A percentile compares a stretch with the other conserved stretches of the same genome.
Conservation (phyloP, 1,140 invertebrate genomes). For the Oscheius sp. region DNA sequence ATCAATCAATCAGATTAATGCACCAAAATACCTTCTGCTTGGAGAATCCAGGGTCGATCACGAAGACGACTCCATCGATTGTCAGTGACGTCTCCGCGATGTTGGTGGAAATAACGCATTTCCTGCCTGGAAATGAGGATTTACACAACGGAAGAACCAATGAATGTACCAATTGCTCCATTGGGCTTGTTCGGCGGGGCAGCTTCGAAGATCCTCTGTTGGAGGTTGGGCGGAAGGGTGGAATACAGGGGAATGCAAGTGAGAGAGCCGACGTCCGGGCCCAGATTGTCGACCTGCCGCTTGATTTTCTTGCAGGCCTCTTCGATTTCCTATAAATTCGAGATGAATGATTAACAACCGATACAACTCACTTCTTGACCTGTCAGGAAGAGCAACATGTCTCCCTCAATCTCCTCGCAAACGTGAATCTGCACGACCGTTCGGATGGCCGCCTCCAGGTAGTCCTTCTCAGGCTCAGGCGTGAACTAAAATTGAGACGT, state of each 20-base stretch:
- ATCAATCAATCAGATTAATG: neutral
- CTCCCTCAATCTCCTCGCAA: constrained; percentile 90
- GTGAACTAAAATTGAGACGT: constrained; percentile 71
- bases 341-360: neutral
- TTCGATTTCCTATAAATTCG: constrained; percentile 81
- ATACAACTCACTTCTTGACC: constrained; percentile 70
- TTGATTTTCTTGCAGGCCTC: constrained; percentile 98
- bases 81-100: constrained; percentile 98
- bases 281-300: constrained; percentile 90
- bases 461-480: constrained; percentile 94
- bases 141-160: neutral
- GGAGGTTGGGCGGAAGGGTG: constrained; percentile 91
- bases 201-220: constrained; percentile 94
- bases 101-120: constrained; percentile 92
- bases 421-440: constrained; percentile 99
- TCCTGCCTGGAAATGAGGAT: constrained; percentile 41
- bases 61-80: constrained; percentile 99
- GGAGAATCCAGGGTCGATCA: constrained; percentile 99
- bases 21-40: constrained; percentile 81
- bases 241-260: constrained; percentile 99
- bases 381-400: constrained; percentile 93
- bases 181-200: constrained; percentile 82
- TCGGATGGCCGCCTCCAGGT: constrained; percentile 94
- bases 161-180: constrained; percentile 77
- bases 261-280: constrained; percentile 90